Conservation (phyloP, 2,888 invertebrate species). For the Lymantria monacha region DNA sequence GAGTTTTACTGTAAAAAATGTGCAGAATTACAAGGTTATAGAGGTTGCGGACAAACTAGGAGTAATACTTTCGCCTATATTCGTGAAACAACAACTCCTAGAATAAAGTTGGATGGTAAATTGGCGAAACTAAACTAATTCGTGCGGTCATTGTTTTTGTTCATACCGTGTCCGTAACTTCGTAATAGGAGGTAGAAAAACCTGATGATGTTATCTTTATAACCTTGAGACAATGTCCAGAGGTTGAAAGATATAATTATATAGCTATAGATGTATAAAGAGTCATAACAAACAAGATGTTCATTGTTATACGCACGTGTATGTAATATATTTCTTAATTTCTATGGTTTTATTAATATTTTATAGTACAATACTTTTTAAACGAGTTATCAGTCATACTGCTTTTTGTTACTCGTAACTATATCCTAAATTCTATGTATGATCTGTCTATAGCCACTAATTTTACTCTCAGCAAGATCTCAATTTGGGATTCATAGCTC, state of each 20-base stretch:
- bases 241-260: constrained; percentile 36
- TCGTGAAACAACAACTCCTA: constrained; percentile 59
- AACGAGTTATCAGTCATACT: too few species aligned
- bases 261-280: background rate
- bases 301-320: background rate
- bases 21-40: constrained; percentile 48
- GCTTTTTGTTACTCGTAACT: too few species aligned
- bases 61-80: constrained; percentile 44
- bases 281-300: background rate
- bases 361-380: too few species aligned
- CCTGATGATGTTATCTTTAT: constrained; percentile 52
- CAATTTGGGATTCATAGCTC: too few species aligned
- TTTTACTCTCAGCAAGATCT: too few species aligned
- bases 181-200: constrained; percentile 37
- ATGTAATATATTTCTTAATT: background rate
- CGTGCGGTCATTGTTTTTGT: constrained; percentile 58
- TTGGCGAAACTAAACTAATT: constrained; percentile 76
- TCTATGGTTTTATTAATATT: too few species aligned
- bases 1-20: constrained; percentile 74
- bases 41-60: constrained; percentile 47
- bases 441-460: too few species aligned
- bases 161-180: constrained; percentile 50
- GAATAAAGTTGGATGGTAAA: constrained; percentile 73
- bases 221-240: constrained; percentile 52
- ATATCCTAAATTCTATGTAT: too few species aligned